Base-by-base conservation (phyloP, 2,797 vertebrate species). In the Picus viridis region DNA sequence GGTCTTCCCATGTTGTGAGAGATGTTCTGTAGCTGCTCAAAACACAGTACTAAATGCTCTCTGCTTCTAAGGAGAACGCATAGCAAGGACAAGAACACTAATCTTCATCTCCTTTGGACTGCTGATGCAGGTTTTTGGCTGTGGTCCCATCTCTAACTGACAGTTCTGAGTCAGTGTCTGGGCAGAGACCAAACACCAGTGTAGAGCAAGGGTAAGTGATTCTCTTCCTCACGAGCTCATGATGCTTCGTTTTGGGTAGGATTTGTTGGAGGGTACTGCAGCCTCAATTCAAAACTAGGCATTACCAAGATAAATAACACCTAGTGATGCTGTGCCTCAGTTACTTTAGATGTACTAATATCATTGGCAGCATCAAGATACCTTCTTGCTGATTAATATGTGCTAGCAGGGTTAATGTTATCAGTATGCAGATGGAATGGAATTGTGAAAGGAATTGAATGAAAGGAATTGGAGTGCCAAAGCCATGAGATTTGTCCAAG, bases 131-230 rank as follows among this genome's bases (percentile, higher is more conserved):
- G 98, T 99, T 99, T 98, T 95, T 99, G 96, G 99, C 99, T 4
- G 99, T 99, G 51, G 99, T 99, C 54, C 99, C 99, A 14, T 99
- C 99, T 29, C 98, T 99, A 88, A 99, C 99, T 0, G 99, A 99
- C 98, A 99, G 99, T 97, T 99, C 99, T 0, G 99, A 99, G 95
- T 99, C 99, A 0, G 99, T 99, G 18, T 99, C 99, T 32, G 99
- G 99, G 51, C 99, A 99, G 94, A 98, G 99, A 67, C 99, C 99
- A 7, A 99, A 99, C 97, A 99, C 99, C 92, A 99, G 99, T 7
- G 99, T 99, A 24, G 99, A 99, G 57, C 99, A 99, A 91, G 99
- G 99, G 99, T 99, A 98, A 22, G 98, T 94, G 59, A 8, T 70
- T 84, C 72, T 59, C 20, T 68, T 90, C 53, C 73, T 88, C 23